Percentiles rank a stretch among this genome's conserved stretches.
Evolutionary conservation across 2,113 vertebrate species (phyloP).

Genomic region (Pteruthius melanotis): DNA sequence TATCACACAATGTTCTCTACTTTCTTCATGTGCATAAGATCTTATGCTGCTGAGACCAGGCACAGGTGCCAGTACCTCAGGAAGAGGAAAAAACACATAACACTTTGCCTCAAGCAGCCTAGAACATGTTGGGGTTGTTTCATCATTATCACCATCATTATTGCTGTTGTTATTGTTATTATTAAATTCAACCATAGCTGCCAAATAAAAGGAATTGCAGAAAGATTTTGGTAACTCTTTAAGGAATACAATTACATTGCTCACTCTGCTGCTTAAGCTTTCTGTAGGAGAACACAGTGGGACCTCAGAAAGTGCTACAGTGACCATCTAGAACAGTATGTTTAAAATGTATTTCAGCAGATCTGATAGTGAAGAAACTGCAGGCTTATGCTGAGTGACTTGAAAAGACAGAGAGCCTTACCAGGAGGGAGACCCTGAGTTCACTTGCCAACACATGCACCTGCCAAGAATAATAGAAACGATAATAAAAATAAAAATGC

Average conservation of each 20-base stretch:
- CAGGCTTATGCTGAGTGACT: background rate
- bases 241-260: background rate
- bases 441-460: background rate
- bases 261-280: background rate
- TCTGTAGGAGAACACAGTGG: background rate
- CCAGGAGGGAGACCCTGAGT: slow-evolving; percentile 4
- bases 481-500: slow-evolving; percentile 51
- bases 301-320: background rate
- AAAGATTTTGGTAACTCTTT: background rate
- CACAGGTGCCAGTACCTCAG: background rate
- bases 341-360: background rate
- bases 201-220: background rate
- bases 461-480: slow-evolving; percentile 54
- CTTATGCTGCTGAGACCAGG: background rate
- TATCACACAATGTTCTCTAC: background rate
- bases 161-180: background rate
- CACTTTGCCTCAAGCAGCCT: background rate
- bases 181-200: background rate
- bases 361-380: background rate
- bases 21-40: background rate
- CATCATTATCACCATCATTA: background rate
- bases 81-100: background rate
- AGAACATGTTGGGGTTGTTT: background rate
- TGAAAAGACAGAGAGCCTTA: background rate
- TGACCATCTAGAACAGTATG: background rate